Base-by-base conservation (phyloP, 2,888 invertebrate species). In the Eilema sororculum region DNA sequence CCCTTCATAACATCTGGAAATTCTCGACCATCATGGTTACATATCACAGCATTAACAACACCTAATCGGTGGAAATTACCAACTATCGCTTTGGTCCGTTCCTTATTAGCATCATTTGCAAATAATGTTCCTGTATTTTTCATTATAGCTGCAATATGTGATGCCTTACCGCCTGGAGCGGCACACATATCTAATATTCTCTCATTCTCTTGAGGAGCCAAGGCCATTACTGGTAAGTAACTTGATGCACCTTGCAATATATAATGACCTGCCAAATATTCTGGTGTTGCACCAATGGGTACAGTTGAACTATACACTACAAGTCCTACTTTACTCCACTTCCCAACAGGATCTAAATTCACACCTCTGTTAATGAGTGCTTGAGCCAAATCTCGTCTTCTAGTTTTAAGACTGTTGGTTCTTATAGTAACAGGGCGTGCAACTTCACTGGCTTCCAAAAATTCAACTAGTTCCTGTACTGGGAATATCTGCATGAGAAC, bases 141-240 rank as follows among this genome's bases (percentile, higher is more conserved):
- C 99, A 99, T 99, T 16, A 99, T 95, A 0, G 99, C 98, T 66
- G 99, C 98, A 74, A 99, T 99, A 90, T 99, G 99, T 0, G 99
- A 98, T 0, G 99, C 98, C 95, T 99, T 99, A 12, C 99, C 99
- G 63, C 99, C 99, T 0, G 99, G 99, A 0, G 99, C 99, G 0
- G 99, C 97, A 89, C 99, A 98, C 99, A 99, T 98, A 88, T 99
- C 99, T 46, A 99, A 95, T 78, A 99, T 97, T 78, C 97, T 96
- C 93, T 99, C 99, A 86, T 98, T 98, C 94, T 99, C 99, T 94
- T 99, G 98, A 0, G 99, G 99, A 0, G 98, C 99, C 68, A 99
- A 95, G 0, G 99, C 98, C 98, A 99, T 99, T 0, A 99, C 99
- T 0, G 99, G 99, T 68, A 99, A 93, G 86, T 99, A 97, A 95